Conservation (phyloP, 23 tunicate species). For the Trididemnum miniatum region DNA sequence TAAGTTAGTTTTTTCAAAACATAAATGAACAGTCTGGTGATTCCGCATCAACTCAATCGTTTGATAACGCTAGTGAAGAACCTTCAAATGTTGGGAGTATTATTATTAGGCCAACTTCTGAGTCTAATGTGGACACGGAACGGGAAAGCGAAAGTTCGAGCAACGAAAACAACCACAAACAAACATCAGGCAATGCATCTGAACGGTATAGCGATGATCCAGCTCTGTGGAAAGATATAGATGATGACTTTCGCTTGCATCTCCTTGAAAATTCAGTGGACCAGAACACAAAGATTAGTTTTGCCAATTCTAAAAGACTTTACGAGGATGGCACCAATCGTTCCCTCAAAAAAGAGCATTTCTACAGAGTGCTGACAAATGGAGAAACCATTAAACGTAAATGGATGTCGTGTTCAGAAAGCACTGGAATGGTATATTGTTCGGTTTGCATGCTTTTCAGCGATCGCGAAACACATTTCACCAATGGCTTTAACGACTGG, state of each 20-base stretch:
- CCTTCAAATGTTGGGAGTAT: too few species aligned
- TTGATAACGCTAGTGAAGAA: too few species aligned
- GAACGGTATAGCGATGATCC: conserved; percentile 26
- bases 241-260: conserved; percentile 23
- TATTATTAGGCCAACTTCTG: conserved; percentile 23
- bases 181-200: conserved; percentile 21
- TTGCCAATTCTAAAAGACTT: conserved; percentile 18
- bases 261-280: conserved; percentile 16
- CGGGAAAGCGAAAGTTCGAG: conserved; percentile 6
- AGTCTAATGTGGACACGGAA: conserved; percentile 14
- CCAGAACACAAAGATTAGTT: conserved; percentile 30
- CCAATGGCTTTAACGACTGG: conserved; percentile 23
- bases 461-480: conserved; percentile 21
- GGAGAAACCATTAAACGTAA: conserved; percentile 29
- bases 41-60: too few species aligned
- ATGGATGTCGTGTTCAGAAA: conserved; percentile 22
- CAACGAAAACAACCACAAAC: not conserved
- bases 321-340: conserved; percentile 22
- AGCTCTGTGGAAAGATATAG: conserved; percentile 27
- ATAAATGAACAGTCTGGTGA: too few species aligned
- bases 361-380: conserved; percentile 20
- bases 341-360: conserved; percentile 1
- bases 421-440: conserved; percentile 23
- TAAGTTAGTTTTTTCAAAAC: too few species aligned
- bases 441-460: conserved; percentile 6